phyloP scores from a whole-genome alignment of 2,888 invertebrate species.

The Pandemis cinnamomeana region DNA sequence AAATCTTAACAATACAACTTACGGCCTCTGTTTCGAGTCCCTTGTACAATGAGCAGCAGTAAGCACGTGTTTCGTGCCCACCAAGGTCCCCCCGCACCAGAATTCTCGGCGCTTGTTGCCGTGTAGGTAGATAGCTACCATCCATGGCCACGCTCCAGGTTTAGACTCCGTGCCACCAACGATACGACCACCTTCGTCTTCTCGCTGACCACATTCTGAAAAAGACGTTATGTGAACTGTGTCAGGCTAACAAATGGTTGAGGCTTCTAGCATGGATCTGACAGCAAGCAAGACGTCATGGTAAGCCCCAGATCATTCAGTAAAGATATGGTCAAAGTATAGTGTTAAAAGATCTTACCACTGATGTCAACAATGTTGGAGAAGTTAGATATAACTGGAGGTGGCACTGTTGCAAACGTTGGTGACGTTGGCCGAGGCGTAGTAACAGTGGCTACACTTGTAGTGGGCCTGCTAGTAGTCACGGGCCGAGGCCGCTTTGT shows the following conservation, averaged over 20 bases:
- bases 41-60: slow-evolving; percentile 98
- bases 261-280: too few species aligned
- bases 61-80: slow-evolving; percentile 91
- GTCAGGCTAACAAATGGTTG: too few species aligned
- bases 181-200: slow-evolving; percentile 93
- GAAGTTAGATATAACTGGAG: slow-evolving; percentile 71
- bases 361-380: slow-evolving; percentile 82
- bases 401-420: slow-evolving; percentile 75
- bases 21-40: slow-evolving; percentile 95
- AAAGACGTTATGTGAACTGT: slow-evolving; percentile 38
- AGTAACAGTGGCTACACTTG: slow-evolving; percentile 52
- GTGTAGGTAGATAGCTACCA: slow-evolving; percentile 96
- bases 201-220: slow-evolving; percentile 92
- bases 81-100: slow-evolving; percentile 96
- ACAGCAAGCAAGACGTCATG: too few species aligned
- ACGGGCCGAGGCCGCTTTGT: slow-evolving; percentile 64
- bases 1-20: slow-evolving; percentile 62
- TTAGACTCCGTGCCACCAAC: slow-evolving; percentile 95
- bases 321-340: not conserved
- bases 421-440: slow-evolving; percentile 69
- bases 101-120: slow-evolving; percentile 93
- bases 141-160: slow-evolving; percentile 97
- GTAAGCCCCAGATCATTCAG: not conserved
- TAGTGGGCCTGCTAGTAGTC: slow-evolving; percentile 59
- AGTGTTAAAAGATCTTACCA: slow-evolving; percentile 63